phyloP scores from a whole-genome alignment of 2,888 invertebrate genomes.

The Serrognathus titanus region DNA sequence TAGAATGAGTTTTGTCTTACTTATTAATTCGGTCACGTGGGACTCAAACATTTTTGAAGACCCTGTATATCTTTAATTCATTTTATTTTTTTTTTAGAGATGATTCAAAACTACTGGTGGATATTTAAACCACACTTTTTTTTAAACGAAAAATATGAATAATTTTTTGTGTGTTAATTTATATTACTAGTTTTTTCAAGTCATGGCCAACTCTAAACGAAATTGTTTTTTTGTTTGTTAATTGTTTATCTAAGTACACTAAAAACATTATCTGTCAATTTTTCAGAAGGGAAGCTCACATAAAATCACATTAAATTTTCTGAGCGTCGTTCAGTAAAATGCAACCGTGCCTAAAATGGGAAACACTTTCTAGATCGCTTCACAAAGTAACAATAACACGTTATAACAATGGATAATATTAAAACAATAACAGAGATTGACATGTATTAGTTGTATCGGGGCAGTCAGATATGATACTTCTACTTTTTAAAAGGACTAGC shows the following conservation, averaged over 20 bases:
- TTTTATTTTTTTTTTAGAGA: too few species aligned
- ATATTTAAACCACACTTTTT: too few species aligned
- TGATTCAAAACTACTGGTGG: too few species aligned
- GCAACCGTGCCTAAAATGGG: not conserved
- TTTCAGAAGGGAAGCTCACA: not conserved
- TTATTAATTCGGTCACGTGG: too few species aligned
- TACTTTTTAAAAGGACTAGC: constrained; percentile 35
- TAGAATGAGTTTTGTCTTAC: too few species aligned
- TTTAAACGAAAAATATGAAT: too few species aligned
- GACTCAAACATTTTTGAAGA: too few species aligned
- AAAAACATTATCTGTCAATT: constrained; percentile 6
- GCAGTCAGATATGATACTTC: constrained; percentile 40
- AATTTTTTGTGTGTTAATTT: too few species aligned
- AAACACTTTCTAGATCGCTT: not conserved
- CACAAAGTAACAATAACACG: constrained; percentile 3
- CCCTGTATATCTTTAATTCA: too few species aligned
- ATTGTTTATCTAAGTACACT: constrained; percentile 27
- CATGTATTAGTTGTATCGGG: constrained; percentile 28
- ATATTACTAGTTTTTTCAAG: too few species aligned
- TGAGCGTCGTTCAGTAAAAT: constrained; percentile 7
- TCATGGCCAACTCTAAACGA: too few species aligned
- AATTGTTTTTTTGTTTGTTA: too few species aligned
- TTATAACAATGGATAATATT: constrained; percentile 8
- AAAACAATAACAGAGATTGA: constrained; percentile 22
- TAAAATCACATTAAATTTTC: constrained; percentile 8